phyloP scores from a whole-genome alignment of 2,888 invertebrate species.

The Ormyrus pomaceus region DNA sequence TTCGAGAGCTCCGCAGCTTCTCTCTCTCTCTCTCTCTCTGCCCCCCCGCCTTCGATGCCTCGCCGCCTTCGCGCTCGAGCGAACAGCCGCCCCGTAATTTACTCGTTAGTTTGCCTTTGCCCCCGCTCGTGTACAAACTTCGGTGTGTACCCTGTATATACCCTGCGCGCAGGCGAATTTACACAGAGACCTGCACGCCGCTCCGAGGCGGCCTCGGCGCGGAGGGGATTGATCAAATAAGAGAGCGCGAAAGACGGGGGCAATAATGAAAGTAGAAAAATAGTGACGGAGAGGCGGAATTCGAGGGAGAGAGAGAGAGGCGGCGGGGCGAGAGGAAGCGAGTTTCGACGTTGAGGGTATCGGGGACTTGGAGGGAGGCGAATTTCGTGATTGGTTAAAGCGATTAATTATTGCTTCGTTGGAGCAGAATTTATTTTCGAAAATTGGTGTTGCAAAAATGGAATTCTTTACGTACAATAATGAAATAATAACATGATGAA shows the following conservation, averaged over 20 bases:
- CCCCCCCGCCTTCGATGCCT: constrained; percentile 9
- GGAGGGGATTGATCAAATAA: constrained; percentile 60
- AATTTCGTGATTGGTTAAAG: too few relatives aligned
- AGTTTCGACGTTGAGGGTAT: constrained; percentile 24
- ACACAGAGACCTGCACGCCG: constrained; percentile 38
- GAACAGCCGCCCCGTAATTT: constrained; percentile 72
- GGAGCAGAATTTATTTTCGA: too few relatives aligned
- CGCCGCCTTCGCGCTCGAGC: constrained; percentile 60
- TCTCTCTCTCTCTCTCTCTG: neutral
- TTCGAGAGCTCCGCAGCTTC: neutral
- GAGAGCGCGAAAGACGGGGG: constrained; percentile 46
- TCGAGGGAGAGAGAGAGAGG: constrained; percentile 1
- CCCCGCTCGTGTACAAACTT: constrained; percentile 35
- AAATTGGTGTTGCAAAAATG: too few relatives aligned
- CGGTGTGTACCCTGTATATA: constrained; percentile 58
- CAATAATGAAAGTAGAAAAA: constrained; percentile 61
- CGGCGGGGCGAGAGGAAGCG: neutral
- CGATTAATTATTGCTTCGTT: too few relatives aligned
- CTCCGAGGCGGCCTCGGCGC: neutral
- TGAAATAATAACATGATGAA: too few relatives aligned
- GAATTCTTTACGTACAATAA: too few relatives aligned
- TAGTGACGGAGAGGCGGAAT: neutral
- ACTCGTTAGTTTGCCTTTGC: constrained; percentile 69
- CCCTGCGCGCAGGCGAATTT: constrained; percentile 53
- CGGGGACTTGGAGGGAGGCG: too few relatives aligned